Evolutionary conservation across 2,797 vertebrate species (phyloP).

Genomic region (Corythornis leucogaster): DNA sequence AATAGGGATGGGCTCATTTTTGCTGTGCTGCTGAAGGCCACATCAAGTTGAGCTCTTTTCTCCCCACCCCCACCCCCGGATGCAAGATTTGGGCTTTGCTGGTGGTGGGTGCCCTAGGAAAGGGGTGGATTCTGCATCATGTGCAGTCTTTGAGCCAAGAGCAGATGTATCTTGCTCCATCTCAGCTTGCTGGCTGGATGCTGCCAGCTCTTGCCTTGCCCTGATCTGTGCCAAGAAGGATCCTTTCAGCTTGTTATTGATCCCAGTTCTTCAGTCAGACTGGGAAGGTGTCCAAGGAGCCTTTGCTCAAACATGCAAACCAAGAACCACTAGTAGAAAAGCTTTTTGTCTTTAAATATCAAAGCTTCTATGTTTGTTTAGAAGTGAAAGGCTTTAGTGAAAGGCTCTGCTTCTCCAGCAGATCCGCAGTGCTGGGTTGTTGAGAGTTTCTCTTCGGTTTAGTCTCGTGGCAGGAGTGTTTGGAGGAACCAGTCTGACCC

Average conservation of each 20-base stretch:
- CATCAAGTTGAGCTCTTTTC: background rate
- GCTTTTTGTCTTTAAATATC: background rate
- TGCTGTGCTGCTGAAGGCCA: background rate
- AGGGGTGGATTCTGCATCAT: background rate
- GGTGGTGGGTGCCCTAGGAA: background rate
- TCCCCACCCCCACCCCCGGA: rapidly evolving
- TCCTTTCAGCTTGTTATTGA: background rate
- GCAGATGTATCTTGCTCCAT: background rate
- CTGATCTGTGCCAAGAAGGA: background rate
- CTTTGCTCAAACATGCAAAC: background rate
- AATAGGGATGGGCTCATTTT: background rate
- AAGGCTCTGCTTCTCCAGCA: background rate
- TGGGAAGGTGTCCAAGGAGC: background rate
- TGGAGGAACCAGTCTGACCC: background rate
- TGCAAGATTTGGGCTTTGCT: background rate
- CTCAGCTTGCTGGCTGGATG: background rate
- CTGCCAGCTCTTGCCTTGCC: background rate
- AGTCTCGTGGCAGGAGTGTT: background rate
- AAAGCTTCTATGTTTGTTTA: background rate
- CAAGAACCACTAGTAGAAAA: background rate
- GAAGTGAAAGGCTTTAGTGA: background rate
- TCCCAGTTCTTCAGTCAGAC: background rate
- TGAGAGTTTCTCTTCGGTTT: background rate
- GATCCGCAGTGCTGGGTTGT: background rate
- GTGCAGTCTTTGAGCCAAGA: background rate